Conservation (phyloP, 2,888 invertebrate genomes). For the Nymphalis urticae region DNA sequence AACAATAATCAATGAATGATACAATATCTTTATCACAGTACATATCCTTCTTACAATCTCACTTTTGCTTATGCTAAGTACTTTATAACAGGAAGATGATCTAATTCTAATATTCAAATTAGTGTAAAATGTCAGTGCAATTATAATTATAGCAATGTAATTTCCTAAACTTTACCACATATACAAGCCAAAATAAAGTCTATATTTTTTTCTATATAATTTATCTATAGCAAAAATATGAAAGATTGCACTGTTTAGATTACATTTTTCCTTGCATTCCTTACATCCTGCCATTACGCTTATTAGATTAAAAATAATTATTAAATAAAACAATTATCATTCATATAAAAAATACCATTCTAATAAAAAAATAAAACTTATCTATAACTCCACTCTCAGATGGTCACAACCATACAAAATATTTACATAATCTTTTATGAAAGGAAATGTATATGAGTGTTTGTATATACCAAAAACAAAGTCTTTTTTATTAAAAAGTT, state of each 20-base stretch:
- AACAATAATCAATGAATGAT: not conserved
- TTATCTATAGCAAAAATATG: too few species aligned
- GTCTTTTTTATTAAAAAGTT: too few species aligned
- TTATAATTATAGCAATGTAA: not conserved
- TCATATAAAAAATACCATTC: too few species aligned
- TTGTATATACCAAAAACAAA: too few species aligned
- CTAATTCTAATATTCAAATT: not conserved
- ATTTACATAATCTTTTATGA: not conserved
- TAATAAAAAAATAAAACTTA: slow-evolving; percentile 8
- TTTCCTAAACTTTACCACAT: too few species aligned
- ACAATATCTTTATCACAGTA: slow-evolving; percentile 31
- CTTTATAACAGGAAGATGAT: not conserved
- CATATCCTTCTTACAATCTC: slow-evolving; percentile 26
- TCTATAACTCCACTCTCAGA: not conserved
- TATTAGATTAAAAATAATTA: too few species aligned
- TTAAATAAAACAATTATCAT: too few species aligned
- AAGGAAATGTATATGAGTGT: not conserved
- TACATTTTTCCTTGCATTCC: too few species aligned
- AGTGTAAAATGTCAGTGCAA: not conserved
- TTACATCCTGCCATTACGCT: too few species aligned
- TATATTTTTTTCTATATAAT: too few species aligned
- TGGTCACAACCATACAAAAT: slow-evolving; percentile 22
- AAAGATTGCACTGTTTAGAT: too few species aligned
- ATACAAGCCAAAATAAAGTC: too few species aligned
- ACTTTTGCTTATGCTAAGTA: slow-evolving; percentile 25